Base-by-base conservation (phyloP, 2,888 invertebrate genomes). In the Xanthia icteritia region DNA sequence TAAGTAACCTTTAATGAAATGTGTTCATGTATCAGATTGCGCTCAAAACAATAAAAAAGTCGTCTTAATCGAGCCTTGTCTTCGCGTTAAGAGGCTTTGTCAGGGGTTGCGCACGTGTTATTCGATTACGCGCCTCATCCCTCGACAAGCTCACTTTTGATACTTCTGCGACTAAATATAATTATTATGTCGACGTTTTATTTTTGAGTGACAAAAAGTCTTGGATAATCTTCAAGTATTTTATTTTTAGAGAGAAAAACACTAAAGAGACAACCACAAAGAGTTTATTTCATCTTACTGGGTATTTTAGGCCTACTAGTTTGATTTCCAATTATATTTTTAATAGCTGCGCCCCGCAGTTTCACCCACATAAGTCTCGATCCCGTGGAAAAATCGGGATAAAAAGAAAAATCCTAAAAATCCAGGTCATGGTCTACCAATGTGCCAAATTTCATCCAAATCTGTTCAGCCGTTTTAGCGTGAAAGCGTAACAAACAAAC, bases 11-110 rank as follows among this genome's bases (percentile, higher is more conserved):
- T 61, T 8, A 51, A 17, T 13, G 51, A 60, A 71, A 80, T 27
- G 45, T 58, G 36, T 68, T 61, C 56, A 36, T 39, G 8, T 77
- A 64, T 81, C 45, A 63, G 73, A 74, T 72, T 79, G 68, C 79
- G n/a, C 58, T 63, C 67, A 48, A 79, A 80, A 84, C 61, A 84
- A 84, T 81, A 84, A 77, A 81, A 83, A 83, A 69, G 60, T 54
- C 48, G 48, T 51, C 65, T 81, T 84, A 81, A 84, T 83, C 77
- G 83, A 69, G 77, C 58, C 61, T 72, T 66, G 61, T 75, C 65
- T 77, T 51, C 69, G 63, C 72, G 74, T 84, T 83, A 81, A 81
- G 74, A 70, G 74, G 81, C 74, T 83, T 84, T 83, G 77, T 75
- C 74, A 63, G 64, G 67, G 51, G 65, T 72, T 64, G 63, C 45